phyloP scores from a whole-genome alignment of 2,888 invertebrate genomes.

The Acleris literana region DNA sequence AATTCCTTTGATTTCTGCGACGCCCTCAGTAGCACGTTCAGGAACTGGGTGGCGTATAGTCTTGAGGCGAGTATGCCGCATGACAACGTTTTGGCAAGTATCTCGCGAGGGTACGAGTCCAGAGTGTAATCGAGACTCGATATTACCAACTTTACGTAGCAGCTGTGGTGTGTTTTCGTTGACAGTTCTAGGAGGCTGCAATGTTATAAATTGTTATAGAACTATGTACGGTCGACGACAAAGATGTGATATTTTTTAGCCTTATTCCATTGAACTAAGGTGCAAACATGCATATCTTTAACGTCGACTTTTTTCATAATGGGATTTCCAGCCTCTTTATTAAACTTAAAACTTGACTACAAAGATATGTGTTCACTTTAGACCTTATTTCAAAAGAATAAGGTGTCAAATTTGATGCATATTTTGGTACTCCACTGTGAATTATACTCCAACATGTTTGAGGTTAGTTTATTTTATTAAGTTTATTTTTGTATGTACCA shows the following conservation, averaged over 20 bases:
- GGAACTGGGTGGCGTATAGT: conserved; percentile 95
- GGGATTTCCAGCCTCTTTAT: too few species aligned
- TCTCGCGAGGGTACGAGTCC: conserved; percentile 88
- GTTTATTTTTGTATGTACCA: too few species aligned
- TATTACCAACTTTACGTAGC: conserved; percentile 96
- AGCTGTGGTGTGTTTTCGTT: conserved; percentile 92
- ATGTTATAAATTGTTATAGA: conserved; percentile 33
- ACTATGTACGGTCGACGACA: not conserved
- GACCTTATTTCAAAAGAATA: too few species aligned
- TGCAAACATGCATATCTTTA: too few species aligned
- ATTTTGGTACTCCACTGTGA: too few species aligned
- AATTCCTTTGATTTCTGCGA: conserved; percentile 77
- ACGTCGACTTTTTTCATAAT: too few species aligned
- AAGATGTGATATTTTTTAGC: not conserved
- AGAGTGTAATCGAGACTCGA: conserved; percentile 95
- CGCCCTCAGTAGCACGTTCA: conserved; percentile 93
- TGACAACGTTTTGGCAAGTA: conserved; percentile 84
- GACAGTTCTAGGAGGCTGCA: conserved; percentile 91
- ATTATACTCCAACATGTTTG: too few species aligned
- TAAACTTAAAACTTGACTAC: too few species aligned
- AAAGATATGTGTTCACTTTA: too few species aligned
- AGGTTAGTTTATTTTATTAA: too few species aligned
- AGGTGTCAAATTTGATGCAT: too few species aligned
- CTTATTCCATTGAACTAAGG: too few species aligned
- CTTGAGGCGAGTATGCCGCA: conserved; percentile 83